Conservation (phyloP, 1,140 invertebrate species). For the Nebria ingens region DNA sequence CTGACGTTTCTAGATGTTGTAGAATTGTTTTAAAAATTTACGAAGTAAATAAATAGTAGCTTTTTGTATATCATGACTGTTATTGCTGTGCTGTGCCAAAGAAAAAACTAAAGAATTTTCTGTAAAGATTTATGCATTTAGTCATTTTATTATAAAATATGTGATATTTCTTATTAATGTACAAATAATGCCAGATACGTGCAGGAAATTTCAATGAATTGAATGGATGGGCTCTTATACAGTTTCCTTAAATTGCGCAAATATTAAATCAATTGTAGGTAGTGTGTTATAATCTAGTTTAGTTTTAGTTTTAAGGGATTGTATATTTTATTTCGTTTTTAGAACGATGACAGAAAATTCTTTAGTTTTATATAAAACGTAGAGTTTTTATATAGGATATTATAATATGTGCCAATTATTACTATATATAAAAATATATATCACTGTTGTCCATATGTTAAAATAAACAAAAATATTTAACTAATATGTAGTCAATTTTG, state of each 20-base stretch:
- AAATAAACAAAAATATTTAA: background rate
- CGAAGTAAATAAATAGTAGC: background rate
- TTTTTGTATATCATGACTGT: conserved; percentile 9
- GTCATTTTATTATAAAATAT: too few relatives aligned
- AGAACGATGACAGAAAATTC: background rate
- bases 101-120: background rate
- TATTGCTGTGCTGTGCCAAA: conserved; percentile 9
- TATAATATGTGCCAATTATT: background rate
- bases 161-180: too few relatives aligned
- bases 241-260: too few relatives aligned
- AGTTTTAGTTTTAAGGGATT: too few relatives aligned
- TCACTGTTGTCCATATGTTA: background rate
- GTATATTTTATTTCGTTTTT: too few relatives aligned
- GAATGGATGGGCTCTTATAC: too few relatives aligned
- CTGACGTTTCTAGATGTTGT: conserved; percentile 6
- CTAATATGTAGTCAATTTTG: background rate
- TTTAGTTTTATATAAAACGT: background rate
- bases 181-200: too few relatives aligned
- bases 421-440: background rate
- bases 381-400: conserved; percentile 2
- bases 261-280: too few relatives aligned
- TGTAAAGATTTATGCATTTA: too few relatives aligned
- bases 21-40: conserved; percentile 1
- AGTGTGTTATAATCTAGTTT: too few relatives aligned
- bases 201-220: too few relatives aligned